Evolutionary conservation across 2,888 invertebrate genomes (phyloP).

Genomic region (Galerucella nymphaeae): DNA sequence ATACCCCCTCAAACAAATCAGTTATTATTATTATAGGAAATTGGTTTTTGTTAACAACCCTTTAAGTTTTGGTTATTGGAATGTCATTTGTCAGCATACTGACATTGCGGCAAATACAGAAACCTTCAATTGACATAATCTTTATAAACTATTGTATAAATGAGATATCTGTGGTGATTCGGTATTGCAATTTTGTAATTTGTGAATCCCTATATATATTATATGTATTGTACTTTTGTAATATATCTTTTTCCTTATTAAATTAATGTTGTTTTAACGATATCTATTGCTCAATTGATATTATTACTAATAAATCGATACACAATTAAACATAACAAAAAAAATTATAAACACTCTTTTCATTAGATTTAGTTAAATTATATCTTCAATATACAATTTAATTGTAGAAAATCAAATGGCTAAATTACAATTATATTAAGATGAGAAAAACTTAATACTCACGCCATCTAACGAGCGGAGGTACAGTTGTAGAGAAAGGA

Average conservation of each 20-base stretch:
- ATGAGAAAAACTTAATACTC: too few relatives aligned
- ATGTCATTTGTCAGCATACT: too few relatives aligned
- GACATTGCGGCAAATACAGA: too few relatives aligned
- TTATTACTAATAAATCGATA: conserved; percentile 1
- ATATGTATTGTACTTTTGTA: conserved; percentile 1
- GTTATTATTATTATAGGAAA: background rate
- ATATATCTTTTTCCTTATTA: background rate
- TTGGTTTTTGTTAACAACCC: background rate
- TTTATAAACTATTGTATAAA: too few relatives aligned
- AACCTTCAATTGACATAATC: too few relatives aligned
- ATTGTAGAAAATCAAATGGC: too few relatives aligned
- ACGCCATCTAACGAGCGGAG: too few relatives aligned
- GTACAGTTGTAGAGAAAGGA: too few relatives aligned
- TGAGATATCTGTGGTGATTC: too few relatives aligned
- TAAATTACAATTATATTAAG: too few relatives aligned
- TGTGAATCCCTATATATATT: too few relatives aligned
- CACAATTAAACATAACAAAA: background rate
- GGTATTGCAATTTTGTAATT: too few relatives aligned
- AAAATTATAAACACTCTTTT: background rate
- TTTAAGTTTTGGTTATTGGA: background rate
- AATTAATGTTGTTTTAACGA: background rate
- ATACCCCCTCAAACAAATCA: background rate
- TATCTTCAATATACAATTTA: background rate
- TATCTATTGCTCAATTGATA: conserved; percentile 7
- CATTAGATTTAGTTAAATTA: conserved; percentile 4